Percentiles rank a stretch among this genome's conserved stretches.
phyloP scores from a whole-genome alignment of 1,140 invertebrate genomes.

The Chelonus insularis region DNA sequence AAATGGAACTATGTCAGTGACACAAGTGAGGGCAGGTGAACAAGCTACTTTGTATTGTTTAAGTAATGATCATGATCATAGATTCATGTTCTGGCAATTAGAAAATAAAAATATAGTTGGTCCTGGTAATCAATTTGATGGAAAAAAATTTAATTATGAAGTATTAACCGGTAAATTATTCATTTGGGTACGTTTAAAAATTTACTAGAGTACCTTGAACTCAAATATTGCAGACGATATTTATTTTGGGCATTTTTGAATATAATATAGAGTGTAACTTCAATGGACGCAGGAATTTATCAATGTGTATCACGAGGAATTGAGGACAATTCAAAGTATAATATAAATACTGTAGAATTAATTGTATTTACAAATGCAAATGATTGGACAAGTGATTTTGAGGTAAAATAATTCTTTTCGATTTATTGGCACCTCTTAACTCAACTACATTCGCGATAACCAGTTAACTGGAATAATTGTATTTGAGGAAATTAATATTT shows the following conservation, averaged over 20 bases:
- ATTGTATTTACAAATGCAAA: conserved; percentile 1
- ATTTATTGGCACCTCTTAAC: no score
- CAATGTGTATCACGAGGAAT: conserved; percentile 3
- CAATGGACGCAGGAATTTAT: not conserved
- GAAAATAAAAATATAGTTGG: conserved; percentile 63
- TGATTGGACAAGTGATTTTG: not conserved
- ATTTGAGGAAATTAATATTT: no score
- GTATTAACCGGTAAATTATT: conserved; percentile 67
- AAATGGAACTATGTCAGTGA: conserved; percentile 46
- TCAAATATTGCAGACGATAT: no score
- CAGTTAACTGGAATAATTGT: no score
- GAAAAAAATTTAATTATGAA: conserved; percentile 71
- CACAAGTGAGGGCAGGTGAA: conserved; percentile 63
- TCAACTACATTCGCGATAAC: no score
- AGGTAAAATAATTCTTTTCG: no score
- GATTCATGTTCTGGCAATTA: conserved; percentile 71
- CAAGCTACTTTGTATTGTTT: conserved; percentile 65
- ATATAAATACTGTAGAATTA: conserved; percentile 10
- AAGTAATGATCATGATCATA: conserved; percentile 68
- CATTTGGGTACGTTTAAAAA: conserved; percentile 64
- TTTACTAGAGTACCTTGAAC: no score
- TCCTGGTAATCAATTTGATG: conserved; percentile 65
- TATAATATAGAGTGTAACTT: not conserved
- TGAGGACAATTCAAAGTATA: not conserved
- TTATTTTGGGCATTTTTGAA: not conserved